These are phyloP conservation scores for Heteropelma amictum DNA, from an alignment of 2,888 invertebrate species.

Conservation along the genomic window DNA sequence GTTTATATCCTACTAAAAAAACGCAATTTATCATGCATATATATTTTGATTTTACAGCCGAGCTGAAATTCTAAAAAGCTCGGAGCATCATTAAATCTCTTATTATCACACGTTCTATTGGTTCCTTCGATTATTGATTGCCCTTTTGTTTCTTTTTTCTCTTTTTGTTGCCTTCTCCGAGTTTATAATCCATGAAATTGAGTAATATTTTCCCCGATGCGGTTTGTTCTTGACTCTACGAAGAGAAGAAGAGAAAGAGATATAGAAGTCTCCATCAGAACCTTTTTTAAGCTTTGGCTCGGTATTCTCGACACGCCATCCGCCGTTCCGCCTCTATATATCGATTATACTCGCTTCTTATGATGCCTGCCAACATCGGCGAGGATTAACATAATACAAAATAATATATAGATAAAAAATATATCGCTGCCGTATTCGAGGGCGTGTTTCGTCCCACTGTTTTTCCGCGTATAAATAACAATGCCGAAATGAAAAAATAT, in stretches of 20 bases:
- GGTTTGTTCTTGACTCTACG: not conserved
- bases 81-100: not conserved
- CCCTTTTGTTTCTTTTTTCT: not conserved
- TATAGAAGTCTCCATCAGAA: not conserved
- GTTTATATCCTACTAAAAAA: slow-evolving; percentile 4
- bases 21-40: slow-evolving; percentile 16
- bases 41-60: slow-evolving; percentile 6
- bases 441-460: not conserved
- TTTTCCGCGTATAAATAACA: slow-evolving; percentile 29
- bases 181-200: slow-evolving; percentile 46
- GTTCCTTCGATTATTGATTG: slow-evolving; percentile 4
- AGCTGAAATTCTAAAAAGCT: not conserved
- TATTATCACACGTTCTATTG: not conserved
- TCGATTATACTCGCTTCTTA: slow-evolving; percentile 50
- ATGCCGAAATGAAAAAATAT: not conserved
- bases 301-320: slow-evolving; percentile 22
- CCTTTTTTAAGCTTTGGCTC: slow-evolving; percentile 1
- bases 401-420: slow-evolving; percentile 58
- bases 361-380: slow-evolving; percentile 60
- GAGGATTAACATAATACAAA: slow-evolving; percentile 66
- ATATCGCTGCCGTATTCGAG: slow-evolving; percentile 26
- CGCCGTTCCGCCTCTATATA: slow-evolving; percentile 42
- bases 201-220: slow-evolving; percentile 30
- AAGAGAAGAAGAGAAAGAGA: not conserved
- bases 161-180: slow-evolving; percentile 4